Conservation (phyloP, 2,888 invertebrate species). For the Parnassius glacialis region DNA sequence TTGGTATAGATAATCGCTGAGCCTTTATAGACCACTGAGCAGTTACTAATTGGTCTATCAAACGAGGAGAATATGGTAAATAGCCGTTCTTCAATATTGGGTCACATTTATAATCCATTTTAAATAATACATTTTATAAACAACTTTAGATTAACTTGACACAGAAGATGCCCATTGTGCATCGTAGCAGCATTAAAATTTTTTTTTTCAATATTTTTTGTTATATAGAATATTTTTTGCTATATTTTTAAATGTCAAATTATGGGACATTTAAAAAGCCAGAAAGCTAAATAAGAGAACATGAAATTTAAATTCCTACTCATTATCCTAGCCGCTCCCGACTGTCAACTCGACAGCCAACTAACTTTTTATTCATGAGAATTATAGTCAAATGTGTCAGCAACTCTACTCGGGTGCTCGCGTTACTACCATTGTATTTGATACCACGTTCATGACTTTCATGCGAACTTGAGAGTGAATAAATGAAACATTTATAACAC, state of each 20-base stretch:
- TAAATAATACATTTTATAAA: no score
- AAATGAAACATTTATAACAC: constrained; percentile 28
- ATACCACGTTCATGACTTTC: constrained; percentile 25
- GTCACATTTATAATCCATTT: no score
- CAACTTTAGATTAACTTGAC: no score
- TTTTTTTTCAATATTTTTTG: constrained; percentile 1
- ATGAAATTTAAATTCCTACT: constrained; percentile 60
- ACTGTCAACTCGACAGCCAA: constrained; percentile 57
- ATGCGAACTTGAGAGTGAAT: constrained; percentile 21
- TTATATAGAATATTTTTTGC: constrained; percentile 2
- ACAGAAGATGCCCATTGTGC: no score
- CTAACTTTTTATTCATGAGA: constrained; percentile 63
- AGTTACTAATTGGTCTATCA: no score
- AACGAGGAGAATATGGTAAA: no score
- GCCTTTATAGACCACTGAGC: no score
- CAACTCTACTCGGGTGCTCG: constrained; percentile 33
- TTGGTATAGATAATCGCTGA: no score
- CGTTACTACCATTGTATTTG: constrained; percentile 24
- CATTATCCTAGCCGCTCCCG: constrained; percentile 57
- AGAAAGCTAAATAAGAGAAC: constrained; percentile 36
- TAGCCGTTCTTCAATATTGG: no score
- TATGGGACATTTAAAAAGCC: constrained; percentile 1
- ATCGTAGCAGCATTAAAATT: no score
- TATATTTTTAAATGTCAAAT: no score
- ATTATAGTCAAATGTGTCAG: constrained; percentile 59